Conservation (phyloP, 2,113 vertebrate genomes). For the Phylloscopus trochilus region DNA sequence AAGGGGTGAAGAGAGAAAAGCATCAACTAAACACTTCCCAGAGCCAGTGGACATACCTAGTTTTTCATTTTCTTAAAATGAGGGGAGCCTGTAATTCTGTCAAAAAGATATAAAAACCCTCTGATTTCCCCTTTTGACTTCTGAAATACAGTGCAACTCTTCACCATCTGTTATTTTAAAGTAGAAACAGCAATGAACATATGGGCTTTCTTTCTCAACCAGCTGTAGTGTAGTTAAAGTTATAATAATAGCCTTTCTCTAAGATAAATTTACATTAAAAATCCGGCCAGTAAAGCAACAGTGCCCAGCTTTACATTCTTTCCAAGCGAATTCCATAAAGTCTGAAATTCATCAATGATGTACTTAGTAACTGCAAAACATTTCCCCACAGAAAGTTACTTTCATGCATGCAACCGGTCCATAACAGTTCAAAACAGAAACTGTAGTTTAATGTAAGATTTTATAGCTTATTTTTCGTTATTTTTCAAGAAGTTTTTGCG, state of each 20-base stretch:
- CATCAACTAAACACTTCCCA: background rate
- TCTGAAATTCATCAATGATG: slow-evolving; percentile 32
- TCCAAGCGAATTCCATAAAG: slow-evolving; percentile 50
- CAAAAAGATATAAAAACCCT: slow-evolving; percentile 52
- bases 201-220: slow-evolving; percentile 79
- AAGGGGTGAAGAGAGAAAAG: background rate
- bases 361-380: slow-evolving; percentile 15
- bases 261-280: slow-evolving; percentile 82
- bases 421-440: background rate
- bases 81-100: slow-evolving; percentile 38
- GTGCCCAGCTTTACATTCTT: slow-evolving; percentile 39
- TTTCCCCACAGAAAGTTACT: background rate
- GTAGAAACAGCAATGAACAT: slow-evolving; percentile 78
- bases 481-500: background rate
- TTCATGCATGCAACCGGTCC: background rate
- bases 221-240: slow-evolving; percentile 84
- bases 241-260: slow-evolving; percentile 81
- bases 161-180: slow-evolving; percentile 81
- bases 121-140: slow-evolving; percentile 68
- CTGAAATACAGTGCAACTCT: slow-evolving; percentile 76
- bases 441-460: background rate
- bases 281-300: slow-evolving; percentile 68
- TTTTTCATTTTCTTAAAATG: slow-evolving; percentile 38
- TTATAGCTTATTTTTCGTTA: background rate
- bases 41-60: background rate